Evolutionary conservation across 2,113 vertebrate genomes (phyloP).

Genomic region (Colinus virginianus): DNA sequence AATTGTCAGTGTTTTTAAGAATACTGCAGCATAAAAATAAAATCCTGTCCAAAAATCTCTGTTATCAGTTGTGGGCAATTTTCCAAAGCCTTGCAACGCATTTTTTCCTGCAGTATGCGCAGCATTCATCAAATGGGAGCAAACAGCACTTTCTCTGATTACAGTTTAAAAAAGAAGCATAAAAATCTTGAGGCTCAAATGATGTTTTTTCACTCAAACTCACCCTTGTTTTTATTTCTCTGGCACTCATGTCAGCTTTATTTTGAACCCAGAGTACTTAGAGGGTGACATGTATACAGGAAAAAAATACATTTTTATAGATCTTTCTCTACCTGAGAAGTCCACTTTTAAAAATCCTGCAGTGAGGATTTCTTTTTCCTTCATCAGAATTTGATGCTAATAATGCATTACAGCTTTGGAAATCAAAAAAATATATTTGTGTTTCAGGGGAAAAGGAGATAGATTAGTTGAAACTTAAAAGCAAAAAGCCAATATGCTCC

Average conservation of each 20-base stretch:
- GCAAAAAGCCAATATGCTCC: constrained; percentile 4
- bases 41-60: background rate
- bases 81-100: constrained; percentile 41
- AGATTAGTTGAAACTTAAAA: background rate
- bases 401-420: background rate
- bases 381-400: background rate
- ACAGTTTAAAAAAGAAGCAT: constrained; percentile 19
- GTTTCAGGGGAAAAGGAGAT: background rate
- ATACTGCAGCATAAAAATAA: background rate
- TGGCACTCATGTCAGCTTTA: background rate
- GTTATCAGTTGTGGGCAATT: constrained; percentile 10
- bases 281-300: background rate
- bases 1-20: background rate
- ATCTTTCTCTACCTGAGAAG: background rate
- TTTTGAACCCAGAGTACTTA: background rate
- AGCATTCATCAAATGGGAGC: background rate
- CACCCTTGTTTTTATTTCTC: background rate
- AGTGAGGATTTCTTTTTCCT: background rate
- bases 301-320: background rate
- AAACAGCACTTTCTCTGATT: background rate
- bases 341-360: background rate
- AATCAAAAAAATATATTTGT: background rate
- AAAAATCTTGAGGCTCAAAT: background rate
- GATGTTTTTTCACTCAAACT: background rate
- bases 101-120: constrained; percentile 51